Percentiles rank a stretch among this genome's conserved stretches.
These are phyloP conservation scores for Lepidurus arcticus DNA, from an alignment of 1,140 invertebrate species.

Conservation along the genomic window DNA sequence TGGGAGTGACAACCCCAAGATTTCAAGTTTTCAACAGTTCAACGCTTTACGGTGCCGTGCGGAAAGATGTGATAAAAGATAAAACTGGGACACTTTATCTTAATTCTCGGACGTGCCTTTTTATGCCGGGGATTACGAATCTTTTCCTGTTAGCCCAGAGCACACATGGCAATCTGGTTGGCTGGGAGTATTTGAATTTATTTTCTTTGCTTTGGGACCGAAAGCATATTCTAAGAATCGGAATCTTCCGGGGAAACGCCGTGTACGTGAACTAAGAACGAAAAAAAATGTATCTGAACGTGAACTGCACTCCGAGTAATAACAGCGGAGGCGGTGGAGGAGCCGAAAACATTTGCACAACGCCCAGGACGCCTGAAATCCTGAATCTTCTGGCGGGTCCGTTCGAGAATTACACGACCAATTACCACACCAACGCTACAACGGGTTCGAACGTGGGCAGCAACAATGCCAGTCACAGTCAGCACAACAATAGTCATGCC, in stretches of 20 bases:
- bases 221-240: not conserved
- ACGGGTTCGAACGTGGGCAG: not conserved
- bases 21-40: not conserved
- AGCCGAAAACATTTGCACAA: slow-evolving; percentile 24
- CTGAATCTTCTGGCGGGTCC: slow-evolving; percentile 33
- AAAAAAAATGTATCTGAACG: slow-evolving; percentile 32
- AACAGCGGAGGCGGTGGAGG: slow-evolving; percentile 27
- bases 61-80: slow-evolving; percentile 17
- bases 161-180: not conserved
- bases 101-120: not conserved
- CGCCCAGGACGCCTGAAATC: slow-evolving; percentile 35
- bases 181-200: not conserved
- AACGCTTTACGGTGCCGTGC: not conserved
- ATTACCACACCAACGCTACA: not conserved
- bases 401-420: slow-evolving; percentile 30
- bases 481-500: slow-evolving; percentile 6
- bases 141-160: too few relatives aligned
- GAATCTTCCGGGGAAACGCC: not conserved
- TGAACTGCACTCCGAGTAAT: slow-evolving; percentile 29
- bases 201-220: not conserved
- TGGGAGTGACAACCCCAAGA: too few relatives aligned
- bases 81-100: not conserved
- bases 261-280: too few relatives aligned
- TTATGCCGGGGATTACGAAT: not conserved
- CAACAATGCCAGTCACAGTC: slow-evolving; percentile 22